A percentile compares a stretch with the other conserved stretches of the same genome.
phyloP scores from a whole-genome alignment of 2,888 invertebrate species.

The Macrosoma leucophasiata region DNA sequence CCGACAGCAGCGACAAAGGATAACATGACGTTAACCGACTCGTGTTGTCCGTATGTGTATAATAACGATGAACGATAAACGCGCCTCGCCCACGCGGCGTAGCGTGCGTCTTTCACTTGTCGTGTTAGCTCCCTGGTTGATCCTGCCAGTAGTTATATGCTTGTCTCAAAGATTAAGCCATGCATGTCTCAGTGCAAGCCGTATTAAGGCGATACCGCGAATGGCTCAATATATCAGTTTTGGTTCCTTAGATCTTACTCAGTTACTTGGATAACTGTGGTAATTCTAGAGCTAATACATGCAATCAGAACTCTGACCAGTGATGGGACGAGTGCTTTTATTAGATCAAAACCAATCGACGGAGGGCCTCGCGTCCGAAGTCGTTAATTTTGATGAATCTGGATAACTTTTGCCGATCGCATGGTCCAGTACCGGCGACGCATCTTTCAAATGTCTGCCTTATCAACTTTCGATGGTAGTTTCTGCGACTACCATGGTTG shows the following conservation, averaged over 20 bases:
- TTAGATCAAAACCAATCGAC: constrained; percentile 59
- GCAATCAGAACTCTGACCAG: constrained; percentile 63
- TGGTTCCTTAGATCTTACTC: constrained; percentile 69
- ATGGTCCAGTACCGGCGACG: constrained; percentile 71
- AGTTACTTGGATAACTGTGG: constrained; percentile 75
- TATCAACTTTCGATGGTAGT: constrained; percentile 81
- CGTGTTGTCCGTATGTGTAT: too few relatives aligned
- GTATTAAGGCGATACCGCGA: constrained; percentile 74
- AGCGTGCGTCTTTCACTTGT: too few relatives aligned
- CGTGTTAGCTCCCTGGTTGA: constrained; percentile 63
- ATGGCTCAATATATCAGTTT: constrained; percentile 78
- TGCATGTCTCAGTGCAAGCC: constrained; percentile 79
- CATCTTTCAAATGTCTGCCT: constrained; percentile 80
- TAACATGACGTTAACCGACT: too few relatives aligned
- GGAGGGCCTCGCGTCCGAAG: constrained; percentile 45
- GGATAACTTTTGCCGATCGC: constrained; percentile 52
- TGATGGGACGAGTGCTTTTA: constrained; percentile 59
- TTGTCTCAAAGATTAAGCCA: constrained; percentile 82
- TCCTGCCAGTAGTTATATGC: constrained; percentile 79
- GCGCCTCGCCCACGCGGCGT: too few relatives aligned
- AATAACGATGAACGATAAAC: too few relatives aligned
- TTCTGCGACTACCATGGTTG: constrained; percentile 80
- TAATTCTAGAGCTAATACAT: constrained; percentile 82
- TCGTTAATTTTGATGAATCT: constrained; percentile 62
- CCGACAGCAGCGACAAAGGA: too few relatives aligned